Evolutionary conservation across 2,888 invertebrate species (phyloP).

Genomic region (Scaptomyza polygonia): DNA sequence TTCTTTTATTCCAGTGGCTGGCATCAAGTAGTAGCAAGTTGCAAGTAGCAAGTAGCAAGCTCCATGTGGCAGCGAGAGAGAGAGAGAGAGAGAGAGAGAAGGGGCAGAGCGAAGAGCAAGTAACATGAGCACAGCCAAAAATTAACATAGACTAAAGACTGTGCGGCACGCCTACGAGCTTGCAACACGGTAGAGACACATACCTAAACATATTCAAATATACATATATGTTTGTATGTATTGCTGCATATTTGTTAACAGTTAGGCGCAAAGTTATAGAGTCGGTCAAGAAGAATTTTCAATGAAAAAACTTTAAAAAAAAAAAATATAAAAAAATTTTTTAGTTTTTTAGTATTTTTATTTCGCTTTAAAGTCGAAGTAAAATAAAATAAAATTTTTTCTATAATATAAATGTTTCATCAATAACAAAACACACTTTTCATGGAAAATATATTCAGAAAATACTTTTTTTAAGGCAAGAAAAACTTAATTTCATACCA

Average conservation of each 20-base stretch:
- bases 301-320: neutral
- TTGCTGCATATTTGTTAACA: neutral
- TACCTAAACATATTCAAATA: constrained; percentile 22
- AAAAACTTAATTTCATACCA: neutral
- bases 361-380: too few relatives aligned
- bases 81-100: constrained; percentile 5
- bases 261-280: neutral
- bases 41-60: constrained; percentile 24
- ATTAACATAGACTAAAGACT: constrained; percentile 75
- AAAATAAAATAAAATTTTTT: neutral
- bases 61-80: constrained; percentile 14
- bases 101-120: constrained; percentile 19
- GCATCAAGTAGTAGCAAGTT: constrained; percentile 46
- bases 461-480: constrained; percentile 1
- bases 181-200: constrained; percentile 40
- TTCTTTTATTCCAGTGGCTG: constrained; percentile 61
- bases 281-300: neutral
- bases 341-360: neutral
- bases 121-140: constrained; percentile 71
- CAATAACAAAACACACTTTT: neutral
- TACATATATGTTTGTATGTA: constrained; percentile 16
- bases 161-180: constrained; percentile 62
- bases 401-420: neutral
- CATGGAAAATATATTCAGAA: neutral
- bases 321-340: neutral